phyloP scores from a whole-genome alignment of 1,140 invertebrate genomes.

The Drosophila lacteicornis region DNA sequence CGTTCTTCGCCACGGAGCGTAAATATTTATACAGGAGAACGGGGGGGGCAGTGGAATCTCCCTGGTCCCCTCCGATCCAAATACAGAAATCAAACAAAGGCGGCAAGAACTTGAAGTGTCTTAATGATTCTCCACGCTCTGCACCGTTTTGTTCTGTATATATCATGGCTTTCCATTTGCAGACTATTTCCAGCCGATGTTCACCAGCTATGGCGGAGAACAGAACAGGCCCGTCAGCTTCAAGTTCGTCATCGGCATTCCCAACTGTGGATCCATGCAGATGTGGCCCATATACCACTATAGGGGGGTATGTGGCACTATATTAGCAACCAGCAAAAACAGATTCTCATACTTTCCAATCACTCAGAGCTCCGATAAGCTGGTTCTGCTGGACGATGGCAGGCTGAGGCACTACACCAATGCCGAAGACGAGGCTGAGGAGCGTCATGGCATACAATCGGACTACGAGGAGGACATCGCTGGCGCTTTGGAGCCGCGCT shows the following conservation, averaged over 20 bases:
- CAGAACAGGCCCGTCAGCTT: conserved; percentile 70
- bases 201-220: conserved; percentile 87
- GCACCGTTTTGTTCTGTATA: neutral
- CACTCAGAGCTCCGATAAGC: conserved; percentile 86
- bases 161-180: conserved; percentile 52
- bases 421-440: conserved; percentile 85
- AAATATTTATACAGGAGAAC: conserved; percentile 34
- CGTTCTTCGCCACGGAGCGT: conserved; percentile 24
- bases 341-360: neutral
- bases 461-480: conserved; percentile 84
- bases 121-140: conserved; percentile 23
- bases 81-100: conserved; percentile 20
- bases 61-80: conserved; percentile 11
- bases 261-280: conserved; percentile 89
- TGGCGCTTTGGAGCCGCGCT: conserved; percentile 84
- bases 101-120: conserved; percentile 24
- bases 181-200: conserved; percentile 87
- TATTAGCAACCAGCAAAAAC: neutral
- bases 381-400: conserved; percentile 89
- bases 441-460: conserved; percentile 40
- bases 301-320: conserved; percentile 70
- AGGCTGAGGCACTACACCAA: conserved; percentile 89
- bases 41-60: neutral
- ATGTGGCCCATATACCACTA: conserved; percentile 90
- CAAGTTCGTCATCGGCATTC: conserved; percentile 87